Percentiles rank a stretch among this genome's conserved stretches.
Conservation (phyloP, 1,140 invertebrate genomes). For the Dermatophagoides farinae region DNA sequence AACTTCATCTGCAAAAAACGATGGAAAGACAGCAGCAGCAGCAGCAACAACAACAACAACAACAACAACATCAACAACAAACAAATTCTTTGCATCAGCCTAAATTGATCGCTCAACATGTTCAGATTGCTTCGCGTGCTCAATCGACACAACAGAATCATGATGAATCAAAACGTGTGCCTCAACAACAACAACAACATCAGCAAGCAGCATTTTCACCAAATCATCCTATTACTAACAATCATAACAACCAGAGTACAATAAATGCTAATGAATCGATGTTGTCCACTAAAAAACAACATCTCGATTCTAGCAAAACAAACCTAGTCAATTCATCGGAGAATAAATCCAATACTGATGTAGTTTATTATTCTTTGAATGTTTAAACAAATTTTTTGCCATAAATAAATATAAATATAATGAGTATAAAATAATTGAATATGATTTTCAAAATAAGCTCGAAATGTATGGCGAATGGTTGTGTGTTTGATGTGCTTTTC, state of each 20-base stretch:
- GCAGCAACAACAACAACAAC: conserved; percentile 1
- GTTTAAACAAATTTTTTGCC: not conserved
- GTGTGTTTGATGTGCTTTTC: too few relatives aligned
- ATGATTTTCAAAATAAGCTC: too few relatives aligned
- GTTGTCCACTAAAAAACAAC: too few relatives aligned
- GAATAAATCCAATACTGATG: not conserved
- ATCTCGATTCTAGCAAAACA: not conserved
- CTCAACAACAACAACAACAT: not conserved
- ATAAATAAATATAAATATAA: too few relatives aligned
- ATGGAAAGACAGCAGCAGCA: not conserved
- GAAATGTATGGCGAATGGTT: too few relatives aligned
- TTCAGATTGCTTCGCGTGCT: not conserved
- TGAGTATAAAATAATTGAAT: too few relatives aligned
- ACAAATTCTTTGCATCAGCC: not conserved
- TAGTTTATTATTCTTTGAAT: conserved; percentile 3
- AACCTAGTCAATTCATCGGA: conserved; percentile 2
- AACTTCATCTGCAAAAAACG: not conserved
- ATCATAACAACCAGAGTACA: not conserved
- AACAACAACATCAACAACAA: not conserved
- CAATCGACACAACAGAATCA: not conserved
- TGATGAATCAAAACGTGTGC: not conserved
- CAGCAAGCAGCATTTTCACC: conserved; percentile 17
- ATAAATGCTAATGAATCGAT: not conserved
- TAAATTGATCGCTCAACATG: not conserved
- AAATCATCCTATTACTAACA: conserved; percentile 7